Percentiles rank a stretch among this genome's conserved stretches.
These are phyloP conservation scores for Pelobates cultripes DNA, from an alignment of 2,797 vertebrate genomes.

Conservation along the genomic window DNA sequence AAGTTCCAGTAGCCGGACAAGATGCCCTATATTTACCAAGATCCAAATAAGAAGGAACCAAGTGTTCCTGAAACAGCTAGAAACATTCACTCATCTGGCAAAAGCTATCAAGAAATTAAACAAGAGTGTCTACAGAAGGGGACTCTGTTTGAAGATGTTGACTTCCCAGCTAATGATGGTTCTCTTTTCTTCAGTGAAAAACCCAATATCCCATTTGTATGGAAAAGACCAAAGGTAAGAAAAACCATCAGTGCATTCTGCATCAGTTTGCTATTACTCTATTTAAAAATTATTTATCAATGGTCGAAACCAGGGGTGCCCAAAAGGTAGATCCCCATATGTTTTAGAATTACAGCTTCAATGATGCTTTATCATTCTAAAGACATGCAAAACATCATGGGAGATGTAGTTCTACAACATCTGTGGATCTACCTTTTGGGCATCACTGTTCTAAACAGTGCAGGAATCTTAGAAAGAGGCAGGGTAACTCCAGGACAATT, in stretches of 20 bases:
- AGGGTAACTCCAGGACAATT: too few relatives aligned
- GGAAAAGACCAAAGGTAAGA: conserved; percentile 89
- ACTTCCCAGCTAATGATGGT: conserved; percentile 80
- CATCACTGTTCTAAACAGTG: too few relatives aligned
- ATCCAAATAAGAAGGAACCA: conserved; percentile 46
- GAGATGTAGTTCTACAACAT: too few relatives aligned
- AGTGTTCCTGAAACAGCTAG: conserved; percentile 49
- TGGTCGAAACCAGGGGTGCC: too few relatives aligned
- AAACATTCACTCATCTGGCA: conserved; percentile 76
- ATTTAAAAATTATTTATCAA: too few relatives aligned
- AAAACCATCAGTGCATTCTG: not conserved
- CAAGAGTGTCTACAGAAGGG: conserved; percentile 74
- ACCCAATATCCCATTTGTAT: conserved; percentile 80
- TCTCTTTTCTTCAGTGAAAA: conserved; percentile 88
- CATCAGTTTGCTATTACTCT: too few relatives aligned
- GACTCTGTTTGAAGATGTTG: conserved; percentile 84
- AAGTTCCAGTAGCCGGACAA: not conserved
- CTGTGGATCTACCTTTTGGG: too few relatives aligned
- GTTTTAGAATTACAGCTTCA: too few relatives aligned
- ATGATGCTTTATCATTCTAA: too few relatives aligned
- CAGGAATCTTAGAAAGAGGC: too few relatives aligned
- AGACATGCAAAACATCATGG: too few relatives aligned
- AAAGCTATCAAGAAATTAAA: conserved; percentile 78
- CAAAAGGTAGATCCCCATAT: too few relatives aligned
- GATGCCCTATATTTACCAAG: conserved; percentile 75